Conservation (phyloP, 2,888 invertebrate genomes). For the Stictocephala bisonia region DNA sequence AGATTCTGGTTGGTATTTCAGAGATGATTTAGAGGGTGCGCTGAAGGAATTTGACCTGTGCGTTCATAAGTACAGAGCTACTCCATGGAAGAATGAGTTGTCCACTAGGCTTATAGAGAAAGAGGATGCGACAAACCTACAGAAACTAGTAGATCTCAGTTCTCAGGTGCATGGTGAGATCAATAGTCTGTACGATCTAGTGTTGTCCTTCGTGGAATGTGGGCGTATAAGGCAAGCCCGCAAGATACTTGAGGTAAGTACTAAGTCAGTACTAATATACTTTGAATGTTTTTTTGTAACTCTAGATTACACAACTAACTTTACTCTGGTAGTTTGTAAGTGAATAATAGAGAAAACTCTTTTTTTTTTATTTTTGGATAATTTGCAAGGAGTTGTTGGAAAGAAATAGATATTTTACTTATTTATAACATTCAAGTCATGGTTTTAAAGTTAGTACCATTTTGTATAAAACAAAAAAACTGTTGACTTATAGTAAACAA, state of each 20-base stretch:
- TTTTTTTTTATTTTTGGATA: too few species aligned
- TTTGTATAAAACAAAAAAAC: too few species aligned
- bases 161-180: slow-evolving; percentile 84
- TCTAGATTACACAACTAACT: too few species aligned
- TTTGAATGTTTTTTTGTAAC: too few species aligned
- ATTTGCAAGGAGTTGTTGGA: too few species aligned
- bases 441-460: too few species aligned
- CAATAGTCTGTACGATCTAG: slow-evolving; percentile 85
- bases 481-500: too few species aligned
- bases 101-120: slow-evolving; percentile 76
- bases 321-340: too few species aligned
- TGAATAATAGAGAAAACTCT: too few species aligned
- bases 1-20: slow-evolving; percentile 62
- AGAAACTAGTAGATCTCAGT: slow-evolving; percentile 83
- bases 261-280: too few species aligned
- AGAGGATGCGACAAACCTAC: slow-evolving; percentile 83
- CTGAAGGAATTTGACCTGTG: slow-evolving; percentile 77
- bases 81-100: slow-evolving; percentile 82
- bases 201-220: slow-evolving; percentile 85
- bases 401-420: too few species aligned
- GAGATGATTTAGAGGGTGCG: slow-evolving; percentile 76
- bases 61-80: slow-evolving; percentile 74
- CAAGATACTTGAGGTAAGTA: slow-evolving; percentile 77
- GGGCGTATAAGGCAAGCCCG: slow-evolving; percentile 77
- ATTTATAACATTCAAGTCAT: too few species aligned